phyloP scores from a whole-genome alignment of 2,888 invertebrate genomes.

The Epistrophe grossulariae region DNA sequence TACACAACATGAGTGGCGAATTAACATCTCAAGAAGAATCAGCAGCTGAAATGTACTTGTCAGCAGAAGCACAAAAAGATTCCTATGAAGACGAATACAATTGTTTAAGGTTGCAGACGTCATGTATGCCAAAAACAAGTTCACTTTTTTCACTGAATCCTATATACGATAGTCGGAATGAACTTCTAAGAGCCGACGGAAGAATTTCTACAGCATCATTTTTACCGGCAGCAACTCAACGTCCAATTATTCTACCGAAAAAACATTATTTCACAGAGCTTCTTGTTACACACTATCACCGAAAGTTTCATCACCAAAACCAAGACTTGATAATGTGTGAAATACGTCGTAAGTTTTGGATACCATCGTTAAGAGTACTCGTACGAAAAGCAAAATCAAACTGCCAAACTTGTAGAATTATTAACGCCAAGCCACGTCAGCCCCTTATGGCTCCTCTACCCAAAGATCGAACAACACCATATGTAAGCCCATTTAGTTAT shows the following conservation, averaged over 20 bases:
- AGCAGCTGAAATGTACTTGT: conserved; percentile 31
- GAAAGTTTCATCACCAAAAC: conserved; percentile 42
- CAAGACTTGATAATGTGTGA: conserved; percentile 41
- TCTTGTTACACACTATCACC: conserved; percentile 33
- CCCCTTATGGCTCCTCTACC: too few species aligned
- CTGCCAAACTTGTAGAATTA: conserved; percentile 17
- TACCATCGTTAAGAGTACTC: conserved; percentile 27
- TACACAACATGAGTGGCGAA: neutral
- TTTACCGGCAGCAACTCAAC: neutral
- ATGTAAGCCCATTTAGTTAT: conserved; percentile 26
- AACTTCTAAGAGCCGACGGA: neutral
- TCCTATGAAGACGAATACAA: conserved; percentile 5
- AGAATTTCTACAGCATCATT: neutral
- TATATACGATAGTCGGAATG: neutral
- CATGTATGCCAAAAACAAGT: conserved; percentile 4
- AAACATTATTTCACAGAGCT: conserved; percentile 29
- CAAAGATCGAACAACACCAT: conserved; percentile 21
- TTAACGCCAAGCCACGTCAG: too few species aligned
- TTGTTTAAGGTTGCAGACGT: neutral
- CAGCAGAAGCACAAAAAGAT: conserved; percentile 1
- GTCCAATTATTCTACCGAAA: conserved; percentile 32
- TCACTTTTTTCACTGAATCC: conserved; percentile 10
- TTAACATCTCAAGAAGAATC: conserved; percentile 26
- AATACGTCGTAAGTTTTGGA: conserved; percentile 41
- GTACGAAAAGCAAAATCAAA: conserved; percentile 29